phyloP scores from a whole-genome alignment of 2,888 invertebrate species.

The Schrankia costaestrigalis region DNA sequence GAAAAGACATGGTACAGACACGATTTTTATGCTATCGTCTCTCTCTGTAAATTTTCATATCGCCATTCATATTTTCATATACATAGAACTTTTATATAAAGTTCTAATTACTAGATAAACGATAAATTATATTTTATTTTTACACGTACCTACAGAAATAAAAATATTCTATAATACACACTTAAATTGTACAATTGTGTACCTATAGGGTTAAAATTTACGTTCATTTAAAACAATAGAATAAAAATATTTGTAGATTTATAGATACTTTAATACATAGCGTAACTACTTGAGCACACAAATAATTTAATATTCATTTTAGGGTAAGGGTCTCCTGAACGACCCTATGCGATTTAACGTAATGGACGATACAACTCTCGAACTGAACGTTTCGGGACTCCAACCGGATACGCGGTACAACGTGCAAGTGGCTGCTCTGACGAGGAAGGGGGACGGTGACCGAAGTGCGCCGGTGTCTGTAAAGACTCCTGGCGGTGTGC shows the following conservation, averaged over 20 bases:
- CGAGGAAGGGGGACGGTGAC: conserved; percentile 97
- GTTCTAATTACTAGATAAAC: no score
- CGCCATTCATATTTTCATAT: no score
- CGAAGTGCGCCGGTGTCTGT: conserved; percentile 92
- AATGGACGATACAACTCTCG: conserved; percentile 87
- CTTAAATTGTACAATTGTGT: no score
- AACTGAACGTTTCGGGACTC: conserved; percentile 92
- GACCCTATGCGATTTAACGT: conserved; percentile 94
- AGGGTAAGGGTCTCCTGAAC: conserved; percentile 90
- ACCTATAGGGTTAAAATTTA: no score
- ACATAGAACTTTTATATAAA: no score
- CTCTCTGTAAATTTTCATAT: no score
- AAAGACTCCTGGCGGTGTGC: conserved; percentile 96
- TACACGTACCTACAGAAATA: no score
- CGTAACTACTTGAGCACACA: neutral
- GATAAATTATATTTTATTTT: neutral
- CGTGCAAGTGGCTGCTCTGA: conserved; percentile 96
- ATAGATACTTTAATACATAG: neutral
- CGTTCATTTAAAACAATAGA: no score
- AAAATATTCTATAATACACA: no score
- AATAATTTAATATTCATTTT: conserved; percentile 3
- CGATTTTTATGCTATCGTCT: no score
- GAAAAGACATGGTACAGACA: no score
- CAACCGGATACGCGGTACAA: conserved; percentile 97
- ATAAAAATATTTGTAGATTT: neutral